These are phyloP conservation scores for Amitus sp. DNA, from an alignment of 2,888 invertebrate genomes.

Conservation along the genomic window DNA sequence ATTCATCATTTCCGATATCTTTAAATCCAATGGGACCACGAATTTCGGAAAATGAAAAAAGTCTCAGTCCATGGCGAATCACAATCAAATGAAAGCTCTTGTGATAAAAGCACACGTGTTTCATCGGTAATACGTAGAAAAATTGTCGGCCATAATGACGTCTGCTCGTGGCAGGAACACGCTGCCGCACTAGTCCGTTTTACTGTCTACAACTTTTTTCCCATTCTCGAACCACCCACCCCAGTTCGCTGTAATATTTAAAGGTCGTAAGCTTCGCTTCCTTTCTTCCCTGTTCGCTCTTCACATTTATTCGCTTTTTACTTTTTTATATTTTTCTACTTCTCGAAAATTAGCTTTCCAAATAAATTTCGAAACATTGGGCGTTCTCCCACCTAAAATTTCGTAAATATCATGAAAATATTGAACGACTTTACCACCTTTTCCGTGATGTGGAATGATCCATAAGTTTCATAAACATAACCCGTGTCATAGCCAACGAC, in stretches of 20 bases:
- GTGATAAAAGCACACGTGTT: slow-evolving; percentile 2
- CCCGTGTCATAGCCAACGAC: neutral
- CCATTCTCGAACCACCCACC: neutral
- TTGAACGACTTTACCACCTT: no score
- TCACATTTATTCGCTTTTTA: neutral
- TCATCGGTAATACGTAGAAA: slow-evolving; percentile 2
- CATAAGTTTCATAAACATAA: no score
- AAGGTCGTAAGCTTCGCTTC: slow-evolving; percentile 8
- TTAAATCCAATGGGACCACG: no score
- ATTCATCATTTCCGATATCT: no score
- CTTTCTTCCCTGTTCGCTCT: neutral
- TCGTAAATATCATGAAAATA: no score
- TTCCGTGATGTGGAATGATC: no score
- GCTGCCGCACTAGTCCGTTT: neutral
- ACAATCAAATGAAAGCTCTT: neutral
- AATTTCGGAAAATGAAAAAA: neutral
- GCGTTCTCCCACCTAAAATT: no score
- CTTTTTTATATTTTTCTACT: slow-evolving; percentile 1
- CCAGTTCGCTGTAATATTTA: slow-evolving; percentile 10
- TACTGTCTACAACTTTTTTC: slow-evolving; percentile 4
- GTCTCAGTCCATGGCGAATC: neutral
- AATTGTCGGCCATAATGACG: slow-evolving; percentile 4
- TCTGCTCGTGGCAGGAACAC: slow-evolving; percentile 2
- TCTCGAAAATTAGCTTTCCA: no score
- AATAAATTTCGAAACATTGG: no score